Conservation (phyloP, 2,797 vertebrate species). For the Pseudochirops corinnae region DNA sequence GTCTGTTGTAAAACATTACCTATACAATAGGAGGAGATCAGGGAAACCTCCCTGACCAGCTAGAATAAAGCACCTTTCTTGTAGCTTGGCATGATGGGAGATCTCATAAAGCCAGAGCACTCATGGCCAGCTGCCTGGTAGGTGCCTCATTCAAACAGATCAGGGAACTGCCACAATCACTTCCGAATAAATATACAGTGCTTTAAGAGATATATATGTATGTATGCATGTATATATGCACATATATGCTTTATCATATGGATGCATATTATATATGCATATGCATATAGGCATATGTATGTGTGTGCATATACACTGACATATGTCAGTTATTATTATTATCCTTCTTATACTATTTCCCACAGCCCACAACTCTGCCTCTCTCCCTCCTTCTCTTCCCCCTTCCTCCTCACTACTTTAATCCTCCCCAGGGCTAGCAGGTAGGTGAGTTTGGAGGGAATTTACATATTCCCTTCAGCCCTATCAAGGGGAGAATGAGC, state of each 20-base stretch:
- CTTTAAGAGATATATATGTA: neutral
- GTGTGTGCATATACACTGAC: neutral
- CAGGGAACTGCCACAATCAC: neutral
- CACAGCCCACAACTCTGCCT: rapidly evolving
- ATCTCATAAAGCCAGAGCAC: neutral
- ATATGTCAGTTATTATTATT: neutral
- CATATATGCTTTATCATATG: too few relatives aligned
- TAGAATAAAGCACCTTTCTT: neutral
- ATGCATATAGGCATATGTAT: neutral
- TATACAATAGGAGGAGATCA: neutral
- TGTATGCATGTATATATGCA: neutral
- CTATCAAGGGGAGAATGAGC: neutral
- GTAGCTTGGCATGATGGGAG: neutral
- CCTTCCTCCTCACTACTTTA: neutral
- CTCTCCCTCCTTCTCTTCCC: neutral
- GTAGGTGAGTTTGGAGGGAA: neutral
- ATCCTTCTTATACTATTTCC: neutral
- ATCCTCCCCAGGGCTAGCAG: neutral
- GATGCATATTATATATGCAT: neutral
- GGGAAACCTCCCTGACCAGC: neutral
- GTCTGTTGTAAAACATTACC: neutral
- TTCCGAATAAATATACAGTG: neutral
- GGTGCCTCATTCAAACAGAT: neutral
- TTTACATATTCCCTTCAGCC: neutral
- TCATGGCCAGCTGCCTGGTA: neutral